Percentiles rank a stretch among this genome's conserved stretches.
phyloP scores from a whole-genome alignment of 1,140 invertebrate species.

The Ruditapes philippinarum region DNA sequence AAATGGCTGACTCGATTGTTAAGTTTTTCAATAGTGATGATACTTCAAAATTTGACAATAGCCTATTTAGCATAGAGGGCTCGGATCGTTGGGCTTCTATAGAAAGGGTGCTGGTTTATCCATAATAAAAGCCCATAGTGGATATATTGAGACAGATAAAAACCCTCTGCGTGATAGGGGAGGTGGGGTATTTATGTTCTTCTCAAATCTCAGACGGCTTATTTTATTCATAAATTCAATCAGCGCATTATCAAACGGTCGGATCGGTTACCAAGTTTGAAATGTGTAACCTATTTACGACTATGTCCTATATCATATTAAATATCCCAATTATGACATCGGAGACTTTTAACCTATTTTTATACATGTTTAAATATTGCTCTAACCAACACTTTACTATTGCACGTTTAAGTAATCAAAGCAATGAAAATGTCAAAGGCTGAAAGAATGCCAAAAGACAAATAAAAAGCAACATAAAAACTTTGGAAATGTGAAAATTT shows the following conservation, averaged over 20 bases:
- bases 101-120: slow-evolving; percentile 48
- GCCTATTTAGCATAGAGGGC: slow-evolving; percentile 62
- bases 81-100: slow-evolving; percentile 46
- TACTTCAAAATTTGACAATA: slow-evolving; percentile 64
- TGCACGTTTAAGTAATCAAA: slow-evolving; percentile 20
- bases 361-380: slow-evolving; percentile 4
- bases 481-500: slow-evolving; percentile 23
- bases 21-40: slow-evolving; percentile 52
- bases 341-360: slow-evolving; percentile 20
- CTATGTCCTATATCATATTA: slow-evolving; percentile 33
- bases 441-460: slow-evolving; percentile 50
- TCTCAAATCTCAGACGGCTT: slow-evolving; percentile 22
- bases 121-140: slow-evolving; percentile 36
- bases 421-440: slow-evolving; percentile 59
- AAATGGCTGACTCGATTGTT: slow-evolving; percentile 64
- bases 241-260: slow-evolving; percentile 41
- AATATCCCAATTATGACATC: slow-evolving; percentile 40
- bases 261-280: slow-evolving; percentile 47
- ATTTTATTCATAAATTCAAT: slow-evolving; percentile 67
- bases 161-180: slow-evolving; percentile 34
- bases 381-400: background rate
- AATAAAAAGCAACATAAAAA: slow-evolving; percentile 49
- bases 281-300: slow-evolving; percentile 56
- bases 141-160: slow-evolving; percentile 44
- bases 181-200: slow-evolving; percentile 50